Percentiles rank a stretch among this genome's conserved stretches.
Conservation (phyloP, 2,113 vertebrate genomes). For the Naja naja region DNA sequence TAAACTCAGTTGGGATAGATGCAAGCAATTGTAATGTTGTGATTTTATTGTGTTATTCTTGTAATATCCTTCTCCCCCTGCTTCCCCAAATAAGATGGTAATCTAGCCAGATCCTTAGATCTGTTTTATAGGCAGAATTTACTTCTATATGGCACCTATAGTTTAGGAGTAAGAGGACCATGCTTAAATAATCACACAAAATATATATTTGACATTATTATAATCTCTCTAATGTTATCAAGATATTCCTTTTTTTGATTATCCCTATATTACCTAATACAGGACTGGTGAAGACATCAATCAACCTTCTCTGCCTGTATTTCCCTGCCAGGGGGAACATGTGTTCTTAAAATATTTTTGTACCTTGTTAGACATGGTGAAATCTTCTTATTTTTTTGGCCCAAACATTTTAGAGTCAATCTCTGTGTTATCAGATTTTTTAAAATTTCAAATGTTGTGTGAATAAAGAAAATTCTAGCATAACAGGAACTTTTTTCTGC, state of each 20-base stretch:
- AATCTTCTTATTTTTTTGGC: background rate
- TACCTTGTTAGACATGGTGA: background rate
- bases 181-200: background rate
- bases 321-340: background rate
- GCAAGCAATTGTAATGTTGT: background rate
- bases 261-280: background rate
- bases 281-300: background rate
- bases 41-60: background rate
- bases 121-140: background rate
- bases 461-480: background rate
- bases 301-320: background rate
- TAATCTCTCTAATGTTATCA: background rate
- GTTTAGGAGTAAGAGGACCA: background rate
- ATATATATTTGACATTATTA: background rate
- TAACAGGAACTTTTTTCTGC: background rate
- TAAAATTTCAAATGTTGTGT: background rate
- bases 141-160: background rate
- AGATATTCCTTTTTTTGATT: background rate
- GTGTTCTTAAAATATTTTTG: background rate
- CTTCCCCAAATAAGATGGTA: background rate
- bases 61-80: background rate
- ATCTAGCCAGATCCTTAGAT: background rate
- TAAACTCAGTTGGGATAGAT: background rate
- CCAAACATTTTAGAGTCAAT: background rate
- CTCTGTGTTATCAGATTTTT: background rate